Conservation (phyloP, 2,888 invertebrate genomes). For the Ptychoptera albimana region DNA sequence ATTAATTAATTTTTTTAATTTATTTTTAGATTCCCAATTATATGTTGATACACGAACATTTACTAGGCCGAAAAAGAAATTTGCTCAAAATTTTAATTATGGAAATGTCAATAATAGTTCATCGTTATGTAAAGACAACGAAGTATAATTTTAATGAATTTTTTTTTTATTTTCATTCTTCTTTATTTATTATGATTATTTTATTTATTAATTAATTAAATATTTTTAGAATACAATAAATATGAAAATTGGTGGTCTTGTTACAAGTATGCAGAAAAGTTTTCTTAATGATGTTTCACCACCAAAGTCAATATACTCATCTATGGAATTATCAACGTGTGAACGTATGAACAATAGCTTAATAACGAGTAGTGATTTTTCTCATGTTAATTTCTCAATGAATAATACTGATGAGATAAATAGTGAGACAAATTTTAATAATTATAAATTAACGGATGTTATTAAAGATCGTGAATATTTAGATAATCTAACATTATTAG, state of each 20-base stretch:
- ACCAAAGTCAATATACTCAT: constrained; percentile 26
- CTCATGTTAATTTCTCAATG: constrained; percentile 12
- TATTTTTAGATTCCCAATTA: too few species aligned
- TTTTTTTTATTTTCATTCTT: too few species aligned
- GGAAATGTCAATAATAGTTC: too few species aligned
- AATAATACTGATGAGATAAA: constrained; percentile 6
- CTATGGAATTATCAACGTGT: constrained; percentile 22
- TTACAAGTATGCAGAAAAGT: constrained; percentile 27
- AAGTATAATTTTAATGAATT: too few species aligned
- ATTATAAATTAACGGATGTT: constrained; percentile 25
- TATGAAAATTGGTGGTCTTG: constrained; percentile 27
- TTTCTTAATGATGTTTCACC: constrained; percentile 29
- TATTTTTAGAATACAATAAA: constrained; percentile 10
- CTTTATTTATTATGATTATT: too few species aligned
- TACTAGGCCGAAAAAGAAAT: constrained; percentile 26
- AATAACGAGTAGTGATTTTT: constrained; percentile 29
- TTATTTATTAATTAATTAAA: too few species aligned
- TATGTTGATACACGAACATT: constrained; percentile 27
- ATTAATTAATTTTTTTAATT: too few species aligned
- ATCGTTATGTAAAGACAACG: too few species aligned
- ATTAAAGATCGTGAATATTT: constrained; percentile 25
- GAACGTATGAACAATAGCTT: constrained; percentile 25
- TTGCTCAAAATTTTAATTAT: too few species aligned
- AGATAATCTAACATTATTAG: constrained; percentile 25
- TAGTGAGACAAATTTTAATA: constrained; percentile 11